Evolutionary conservation across 2,888 invertebrate genomes (phyloP), one percentile per base, ranked within the genome.

Genomic region (Cheilosia vulpina): DNA sequence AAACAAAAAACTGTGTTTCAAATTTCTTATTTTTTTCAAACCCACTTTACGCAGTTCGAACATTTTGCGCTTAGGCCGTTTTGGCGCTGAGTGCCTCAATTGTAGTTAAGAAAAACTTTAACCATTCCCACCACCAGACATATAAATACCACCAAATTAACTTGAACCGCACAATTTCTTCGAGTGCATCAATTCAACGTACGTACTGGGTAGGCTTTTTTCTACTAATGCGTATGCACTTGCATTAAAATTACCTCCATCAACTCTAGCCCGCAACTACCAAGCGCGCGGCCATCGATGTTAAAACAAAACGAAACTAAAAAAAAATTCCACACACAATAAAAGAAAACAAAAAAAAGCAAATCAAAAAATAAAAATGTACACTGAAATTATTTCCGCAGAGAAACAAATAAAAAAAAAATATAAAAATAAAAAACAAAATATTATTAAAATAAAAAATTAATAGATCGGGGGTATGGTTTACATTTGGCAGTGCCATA

Each of bases 341-440:
- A 53, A 66, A 66, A 58, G 47, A 76, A 65, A 60, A 27, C 21
- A 27, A 34, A 69, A 81, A 57, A 63, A 63, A 75, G 55, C 1
- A 53, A 73, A 55, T 31, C 63, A 34, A 78, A 69, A 79, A 69
- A 75, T 60, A 75, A 73, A 83, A 83, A 83, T 84, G 69, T 75
- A 58, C 84, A 80, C 84, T 76, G 84, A 84, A 71, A 84, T 84
- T 80, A 84, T 84, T 84, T 84, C 79, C 84, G 84, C 79, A 84
- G 80, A 34, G 71, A 58, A 69, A 84, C 71, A 62, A 75, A 38
- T 57, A 45, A 66, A 58, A 4, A 13, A 4, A 41, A 45, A 34
- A 43, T 50, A 43, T 50, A 69, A 69, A 47, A 79, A 47, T 17
- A 55, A 62, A 66, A 47, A 76, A 62, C 58, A 62, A 62, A 77